Evolutionary conservation across 2,888 invertebrate genomes (phyloP), one percentile per base, ranked within the genome.

Genomic region (Bombylius discolor): DNA sequence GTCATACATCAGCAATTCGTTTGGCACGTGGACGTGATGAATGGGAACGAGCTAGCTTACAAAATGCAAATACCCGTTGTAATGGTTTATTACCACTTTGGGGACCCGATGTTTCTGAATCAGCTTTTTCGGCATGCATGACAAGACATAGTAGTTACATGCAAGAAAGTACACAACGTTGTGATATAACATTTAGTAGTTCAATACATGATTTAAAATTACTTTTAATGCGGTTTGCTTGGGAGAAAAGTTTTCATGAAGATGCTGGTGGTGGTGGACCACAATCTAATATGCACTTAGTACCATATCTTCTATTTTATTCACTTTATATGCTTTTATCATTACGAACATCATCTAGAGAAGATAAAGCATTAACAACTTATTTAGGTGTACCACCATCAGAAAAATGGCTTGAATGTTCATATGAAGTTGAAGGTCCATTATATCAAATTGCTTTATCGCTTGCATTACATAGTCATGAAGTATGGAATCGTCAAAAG

Each of bases 201-300:
- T 72, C 93, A 4, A 81, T 95, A 58, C 96, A 96, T 74, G 97
- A 97, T 75, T 76, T 97, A 64, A 97, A 98, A 76, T 77, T 96
- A 63, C 76, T 97, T 56, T 74, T 98, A 58, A 71, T 89, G 65
- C 80, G 94, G 56, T 96, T 97, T 76, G 90, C 96, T 0, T 87
- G 89, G 72, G 96, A 94, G 65, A 90, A 90, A 70, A 90, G 92
- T 59, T 98, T 98, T 79, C 95, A 96, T 72, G 95, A 95, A 71
- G 97, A 98, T 76, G 93, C 95, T 4, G 96, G 97, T 23, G 99
- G 94, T 62, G 94, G 94, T 65, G 97, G 96, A 2, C 91, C 95
- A 13, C 93, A 96, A 68, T 95, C 95, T 62, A 97, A 97, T 77
- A 88, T 97, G 87, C 94, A 97, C 76, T 84, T 98, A 66, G 83